Conservation (phyloP, 2,888 invertebrate genomes). For the Gasteruption jaculator region DNA sequence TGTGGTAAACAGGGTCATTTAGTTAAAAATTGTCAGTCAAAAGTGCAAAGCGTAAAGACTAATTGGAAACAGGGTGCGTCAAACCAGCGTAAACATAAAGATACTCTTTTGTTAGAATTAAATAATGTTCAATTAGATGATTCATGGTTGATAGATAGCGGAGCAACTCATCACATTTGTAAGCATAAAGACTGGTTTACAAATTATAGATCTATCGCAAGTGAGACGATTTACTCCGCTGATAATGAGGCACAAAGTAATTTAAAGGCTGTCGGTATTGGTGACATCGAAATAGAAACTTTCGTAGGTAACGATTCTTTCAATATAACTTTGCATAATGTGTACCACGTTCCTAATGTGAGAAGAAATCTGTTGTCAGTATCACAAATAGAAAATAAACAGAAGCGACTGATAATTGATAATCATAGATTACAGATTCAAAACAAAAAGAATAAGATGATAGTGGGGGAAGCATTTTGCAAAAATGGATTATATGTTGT, state of each 20-base stretch:
- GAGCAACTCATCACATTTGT: slow-evolving; percentile 4
- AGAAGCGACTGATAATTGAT: too few relatives aligned
- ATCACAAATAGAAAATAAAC: too few relatives aligned
- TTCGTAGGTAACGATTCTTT: not conserved
- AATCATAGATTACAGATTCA: too few relatives aligned
- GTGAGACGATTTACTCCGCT: not conserved
- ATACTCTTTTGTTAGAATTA: slow-evolving; percentile 1
- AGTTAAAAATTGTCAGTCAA: not conserved
- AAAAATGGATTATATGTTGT: too few relatives aligned
- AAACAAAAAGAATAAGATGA: too few relatives aligned
- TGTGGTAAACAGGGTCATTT: slow-evolving; percentile 5
- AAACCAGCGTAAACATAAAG: not conserved
- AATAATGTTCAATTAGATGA: slow-evolving; percentile 4
- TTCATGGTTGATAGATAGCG: slow-evolving; percentile 3
- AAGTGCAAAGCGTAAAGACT: not conserved
- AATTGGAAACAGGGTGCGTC: not conserved
- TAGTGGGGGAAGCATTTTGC: too few relatives aligned
- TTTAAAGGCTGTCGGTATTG: not conserved
- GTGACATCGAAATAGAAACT: slow-evolving; percentile 1
- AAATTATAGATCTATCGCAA: not conserved
- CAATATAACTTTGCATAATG: not conserved
- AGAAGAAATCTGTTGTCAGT: too few relatives aligned
- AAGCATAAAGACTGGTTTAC: slow-evolving; percentile 1
- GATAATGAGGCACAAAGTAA: not conserved
- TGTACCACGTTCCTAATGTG: slow-evolving; percentile 3